These are phyloP conservation scores for Bhutanitis thaidina DNA, from an alignment of 2,888 invertebrate species.

Conservation along the genomic window DNA sequence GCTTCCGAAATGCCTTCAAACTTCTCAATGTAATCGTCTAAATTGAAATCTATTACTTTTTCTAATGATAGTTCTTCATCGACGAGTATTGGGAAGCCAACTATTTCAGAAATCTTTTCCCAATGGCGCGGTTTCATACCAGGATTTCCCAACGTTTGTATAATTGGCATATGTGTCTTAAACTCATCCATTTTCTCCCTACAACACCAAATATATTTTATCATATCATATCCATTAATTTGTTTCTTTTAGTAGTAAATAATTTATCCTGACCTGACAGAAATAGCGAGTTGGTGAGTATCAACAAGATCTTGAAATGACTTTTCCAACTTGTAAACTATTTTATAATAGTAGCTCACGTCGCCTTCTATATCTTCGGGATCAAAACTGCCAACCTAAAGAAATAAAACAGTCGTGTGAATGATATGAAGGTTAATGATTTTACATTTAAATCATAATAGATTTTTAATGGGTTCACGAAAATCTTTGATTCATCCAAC, in stretches of 20 bases:
- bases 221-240: not conserved
- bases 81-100: conserved; percentile 94
- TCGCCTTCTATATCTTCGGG: conserved; percentile 94
- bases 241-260: not conserved
- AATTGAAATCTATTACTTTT: conserved; percentile 93
- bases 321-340: conserved; percentile 93
- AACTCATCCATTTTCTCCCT: conserved; percentile 91
- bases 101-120: conserved; percentile 96
- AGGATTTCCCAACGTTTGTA: conserved; percentile 95
- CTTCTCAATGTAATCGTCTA: conserved; percentile 92
- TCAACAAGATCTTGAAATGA: conserved; percentile 88
- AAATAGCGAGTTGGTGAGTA: conserved; percentile 84
- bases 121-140: conserved; percentile 95
- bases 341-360: conserved; percentile 83
- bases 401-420: not conserved
- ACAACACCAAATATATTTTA: conserved; percentile 22
- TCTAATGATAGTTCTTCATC: conserved; percentile 89
- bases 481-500: no score
- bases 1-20: conserved; percentile 96
- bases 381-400: conserved; percentile 89
- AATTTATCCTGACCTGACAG: conserved; percentile 60
- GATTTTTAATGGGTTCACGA: no score
- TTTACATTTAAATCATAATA: no score
- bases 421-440: not conserved
- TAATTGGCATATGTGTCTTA: conserved; percentile 93